Percentiles rank a stretch among this genome's conserved stretches.
phyloP scores from a whole-genome alignment of 2,797 vertebrate species.

The Eulemur coronatus region DNA sequence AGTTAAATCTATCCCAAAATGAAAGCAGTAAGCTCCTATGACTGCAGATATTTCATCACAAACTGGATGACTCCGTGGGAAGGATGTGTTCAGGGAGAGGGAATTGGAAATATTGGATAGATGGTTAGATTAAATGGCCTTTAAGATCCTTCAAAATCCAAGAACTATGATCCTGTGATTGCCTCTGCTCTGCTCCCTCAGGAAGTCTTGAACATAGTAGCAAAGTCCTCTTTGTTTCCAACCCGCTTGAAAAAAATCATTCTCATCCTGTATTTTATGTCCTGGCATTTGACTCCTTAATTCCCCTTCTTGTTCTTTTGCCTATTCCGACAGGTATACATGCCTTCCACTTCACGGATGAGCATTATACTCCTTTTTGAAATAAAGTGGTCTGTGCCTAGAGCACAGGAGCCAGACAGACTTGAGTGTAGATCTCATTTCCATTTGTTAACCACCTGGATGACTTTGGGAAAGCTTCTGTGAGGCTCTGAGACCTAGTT shows the following conservation, averaged over 20 bases:
- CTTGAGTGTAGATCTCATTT: slow-evolving; percentile 23
- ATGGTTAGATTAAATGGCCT: slow-evolving; percentile 3
- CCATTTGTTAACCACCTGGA: neutral
- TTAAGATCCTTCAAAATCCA: slow-evolving; percentile 37
- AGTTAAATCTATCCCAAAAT: slow-evolving; percentile 32
- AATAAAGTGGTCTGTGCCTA: neutral
- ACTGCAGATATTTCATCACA: neutral
- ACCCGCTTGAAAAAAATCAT: neutral
- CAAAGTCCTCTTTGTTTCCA: slow-evolving; percentile 45
- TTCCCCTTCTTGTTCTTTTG: slow-evolving; percentile 25
- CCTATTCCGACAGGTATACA: neutral
- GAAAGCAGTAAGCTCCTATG: neutral
- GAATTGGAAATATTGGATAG: neutral
- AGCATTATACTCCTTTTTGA: slow-evolving; percentile 31
- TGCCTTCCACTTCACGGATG: neutral
- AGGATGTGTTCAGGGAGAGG: slow-evolving; percentile 8
- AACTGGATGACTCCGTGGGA: neutral
- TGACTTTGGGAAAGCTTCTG: slow-evolving; percentile 30
- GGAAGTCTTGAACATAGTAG: slow-evolving; percentile 2
- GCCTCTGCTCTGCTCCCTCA: neutral
- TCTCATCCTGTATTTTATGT: slow-evolving; percentile 29
- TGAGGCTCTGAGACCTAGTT: neutral
- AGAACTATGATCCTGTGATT: neutral
- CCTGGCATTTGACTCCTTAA: slow-evolving; percentile 21
- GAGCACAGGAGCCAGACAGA: slow-evolving; percentile 16